phyloP scores from a whole-genome alignment of 2,797 vertebrate species.

The Microtus obscurus region DNA sequence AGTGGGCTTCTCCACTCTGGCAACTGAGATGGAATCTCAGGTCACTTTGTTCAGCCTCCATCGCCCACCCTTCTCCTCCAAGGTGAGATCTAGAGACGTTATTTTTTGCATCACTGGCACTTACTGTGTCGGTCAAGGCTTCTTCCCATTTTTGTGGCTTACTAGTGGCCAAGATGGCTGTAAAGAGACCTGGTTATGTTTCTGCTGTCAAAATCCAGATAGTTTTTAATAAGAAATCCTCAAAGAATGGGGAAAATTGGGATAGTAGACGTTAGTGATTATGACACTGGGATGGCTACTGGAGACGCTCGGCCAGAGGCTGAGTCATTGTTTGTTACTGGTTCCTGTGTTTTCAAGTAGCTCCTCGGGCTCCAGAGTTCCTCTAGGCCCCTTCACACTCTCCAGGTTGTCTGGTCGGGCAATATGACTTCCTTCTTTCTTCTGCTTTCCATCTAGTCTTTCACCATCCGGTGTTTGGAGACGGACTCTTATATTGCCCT shows the following conservation, averaged over 20 bases:
- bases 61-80: neutral
- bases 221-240: neutral
- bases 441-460: neutral
- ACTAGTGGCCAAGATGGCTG: neutral
- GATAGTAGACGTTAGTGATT: neutral
- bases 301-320: neutral
- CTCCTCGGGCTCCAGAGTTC: neutral
- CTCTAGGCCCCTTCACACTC: neutral
- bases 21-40: neutral
- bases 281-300: neutral
- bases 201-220: neutral
- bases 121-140: neutral
- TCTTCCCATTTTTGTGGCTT: slow-evolving; percentile 2
- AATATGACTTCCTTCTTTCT: neutral
- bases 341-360: neutral
- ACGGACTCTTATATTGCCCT: neutral
- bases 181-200: neutral
- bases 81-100: neutral
- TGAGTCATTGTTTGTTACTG: neutral
- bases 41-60: neutral
- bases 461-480: neutral
- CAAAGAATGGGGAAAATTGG: neutral
- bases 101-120: neutral
- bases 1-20: neutral
- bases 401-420: neutral